These are phyloP conservation scores for Hippopotamyrus pictus DNA, from an alignment of 2,797 vertebrate genomes.

Conservation along the genomic window DNA sequence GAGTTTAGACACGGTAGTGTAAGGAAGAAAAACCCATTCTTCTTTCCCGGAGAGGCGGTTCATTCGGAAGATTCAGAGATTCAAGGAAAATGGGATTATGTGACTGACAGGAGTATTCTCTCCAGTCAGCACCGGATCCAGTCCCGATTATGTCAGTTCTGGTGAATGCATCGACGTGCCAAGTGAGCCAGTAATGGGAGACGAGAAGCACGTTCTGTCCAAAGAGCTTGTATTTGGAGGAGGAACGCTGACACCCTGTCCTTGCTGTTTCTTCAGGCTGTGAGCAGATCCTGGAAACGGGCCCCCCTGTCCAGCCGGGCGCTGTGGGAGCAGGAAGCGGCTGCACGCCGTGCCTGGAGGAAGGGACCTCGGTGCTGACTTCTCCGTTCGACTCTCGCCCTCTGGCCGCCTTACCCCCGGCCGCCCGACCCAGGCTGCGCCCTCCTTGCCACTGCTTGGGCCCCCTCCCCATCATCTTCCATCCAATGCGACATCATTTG, in stretches of 20 bases:
- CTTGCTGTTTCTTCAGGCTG: neutral
- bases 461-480: constrained; percentile 22
- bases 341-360: neutral
- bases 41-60: neutral
- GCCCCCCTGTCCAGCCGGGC: neutral
- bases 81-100: neutral
- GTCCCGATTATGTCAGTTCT: neutral
- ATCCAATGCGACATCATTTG: constrained; percentile 46
- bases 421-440: neutral
- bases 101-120: neutral
- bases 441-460: neutral
- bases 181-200: neutral
- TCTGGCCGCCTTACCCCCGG: neutral
- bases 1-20: neutral
- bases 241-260: neutral
- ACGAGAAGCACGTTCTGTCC: neutral
- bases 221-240: neutral
- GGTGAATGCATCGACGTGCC: neutral
- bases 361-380: neutral
- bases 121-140: neutral
- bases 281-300: neutral
- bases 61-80: neutral
- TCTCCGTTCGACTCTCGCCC: neutral
- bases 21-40: neutral
- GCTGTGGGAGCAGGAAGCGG: neutral